Percentiles rank a stretch among this genome's conserved stretches.
Evolutionary conservation across 2,888 invertebrate species (phyloP).

Genomic region (Penaeus monodon): DNA sequence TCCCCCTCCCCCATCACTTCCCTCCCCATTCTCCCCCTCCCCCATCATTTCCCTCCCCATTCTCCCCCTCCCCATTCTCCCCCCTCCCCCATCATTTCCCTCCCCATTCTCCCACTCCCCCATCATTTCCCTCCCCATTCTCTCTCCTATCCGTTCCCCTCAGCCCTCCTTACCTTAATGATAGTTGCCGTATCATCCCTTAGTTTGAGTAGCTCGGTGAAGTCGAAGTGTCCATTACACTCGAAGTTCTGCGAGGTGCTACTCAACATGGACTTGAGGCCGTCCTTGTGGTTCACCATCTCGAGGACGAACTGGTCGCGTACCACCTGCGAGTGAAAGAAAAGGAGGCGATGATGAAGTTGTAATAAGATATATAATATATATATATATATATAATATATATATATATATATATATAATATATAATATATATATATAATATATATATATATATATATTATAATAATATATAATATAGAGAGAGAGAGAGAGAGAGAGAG

Average conservation of each 20-base stretch:
- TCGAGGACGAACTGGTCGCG: constrained; percentile 57
- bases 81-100: background rate
- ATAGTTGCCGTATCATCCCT: constrained; percentile 54
- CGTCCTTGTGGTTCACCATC: constrained; percentile 54
- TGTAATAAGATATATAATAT: no score
- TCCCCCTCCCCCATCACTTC: no score
- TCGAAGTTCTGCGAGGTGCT: constrained; percentile 57
- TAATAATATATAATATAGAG: no score
- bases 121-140: background rate
- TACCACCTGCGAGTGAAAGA: constrained; percentile 37
- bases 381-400: no score
- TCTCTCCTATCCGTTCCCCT: background rate
- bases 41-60: no score
- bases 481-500: background rate
- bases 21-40: no score
- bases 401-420: no score
- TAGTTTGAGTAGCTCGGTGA: constrained; percentile 41
- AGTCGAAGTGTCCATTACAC: constrained; percentile 59
- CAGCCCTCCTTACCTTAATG: constrained; percentile 45
- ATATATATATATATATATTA: no score
- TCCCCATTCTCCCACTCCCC: no score
- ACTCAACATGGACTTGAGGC: constrained; percentile 48
- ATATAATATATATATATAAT: no score
- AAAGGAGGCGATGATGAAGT: background rate
- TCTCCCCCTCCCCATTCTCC: background rate